Percentiles rank a stretch among this genome's conserved stretches.
These are phyloP conservation scores for Hypomecis atomaria DNA, from an alignment of 2,888 invertebrate species.

Conservation along the genomic window DNA sequence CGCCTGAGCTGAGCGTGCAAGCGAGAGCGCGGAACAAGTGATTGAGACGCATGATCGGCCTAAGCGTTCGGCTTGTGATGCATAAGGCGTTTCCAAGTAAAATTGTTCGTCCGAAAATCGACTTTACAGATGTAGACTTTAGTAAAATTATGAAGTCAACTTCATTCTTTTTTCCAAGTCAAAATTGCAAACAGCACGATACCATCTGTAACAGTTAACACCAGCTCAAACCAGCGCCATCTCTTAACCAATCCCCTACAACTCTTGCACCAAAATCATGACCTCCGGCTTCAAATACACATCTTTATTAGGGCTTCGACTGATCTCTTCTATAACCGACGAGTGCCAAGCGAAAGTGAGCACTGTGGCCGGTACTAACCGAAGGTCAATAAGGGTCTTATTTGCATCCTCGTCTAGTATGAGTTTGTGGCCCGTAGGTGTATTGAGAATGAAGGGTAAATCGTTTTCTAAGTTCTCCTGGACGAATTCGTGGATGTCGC, in stretches of 20 bases:
- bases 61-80: too few species aligned
- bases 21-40: too few species aligned
- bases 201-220: too few species aligned
- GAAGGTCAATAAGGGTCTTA: constrained; percentile 90
- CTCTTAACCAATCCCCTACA: constrained; percentile 50
- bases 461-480: constrained; percentile 89
- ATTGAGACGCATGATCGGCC: too few species aligned
- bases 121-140: too few species aligned
- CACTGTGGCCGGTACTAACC: constrained; percentile 92
- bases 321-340: constrained; percentile 78
- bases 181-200: too few species aligned
- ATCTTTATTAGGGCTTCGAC: constrained; percentile 79
- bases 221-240: too few species aligned
- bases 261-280: constrained; percentile 87
- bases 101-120: too few species aligned
- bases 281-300: constrained; percentile 91
- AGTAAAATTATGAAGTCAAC: too few species aligned
- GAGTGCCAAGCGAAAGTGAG: constrained; percentile 90
- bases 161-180: too few species aligned
- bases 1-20: too few species aligned
- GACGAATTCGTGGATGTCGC: constrained; percentile 91
- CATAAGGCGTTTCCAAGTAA: too few species aligned
- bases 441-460: constrained; percentile 88
- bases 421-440: constrained; percentile 88
- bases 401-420: constrained; percentile 86